A percentile compares a stretch with the other conserved stretches of the same genome.
phyloP scores from a whole-genome alignment of 2,113 vertebrate species.

The Oreochromis aureus region DNA sequence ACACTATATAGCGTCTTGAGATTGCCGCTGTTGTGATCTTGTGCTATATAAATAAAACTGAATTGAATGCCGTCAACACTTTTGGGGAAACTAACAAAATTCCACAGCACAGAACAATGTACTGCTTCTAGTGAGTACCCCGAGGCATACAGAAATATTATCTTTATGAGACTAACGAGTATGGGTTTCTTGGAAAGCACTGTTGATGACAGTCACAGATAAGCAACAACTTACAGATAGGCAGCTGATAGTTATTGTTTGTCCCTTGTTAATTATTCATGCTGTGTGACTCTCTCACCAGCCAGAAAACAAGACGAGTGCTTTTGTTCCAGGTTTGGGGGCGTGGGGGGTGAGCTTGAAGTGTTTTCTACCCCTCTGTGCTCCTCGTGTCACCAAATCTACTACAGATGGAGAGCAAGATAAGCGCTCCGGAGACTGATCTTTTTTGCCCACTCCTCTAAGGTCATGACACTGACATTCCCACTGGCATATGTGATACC shows the following conservation, averaged over 20 bases:
- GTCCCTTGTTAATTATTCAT: slow-evolving; percentile 56
- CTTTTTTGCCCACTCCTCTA: slow-evolving; percentile 55
- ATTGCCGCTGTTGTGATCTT: background rate
- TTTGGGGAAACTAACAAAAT: background rate
- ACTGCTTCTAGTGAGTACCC: background rate
- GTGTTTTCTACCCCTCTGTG: slow-evolving; percentile 58
- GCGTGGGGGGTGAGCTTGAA: slow-evolving; percentile 4
- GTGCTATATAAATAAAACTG: background rate
- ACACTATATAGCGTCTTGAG: background rate
- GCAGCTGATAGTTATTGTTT: slow-evolving; percentile 40
- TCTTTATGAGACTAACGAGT: background rate
- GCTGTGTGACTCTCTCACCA: slow-evolving; percentile 19
- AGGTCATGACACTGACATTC: slow-evolving; percentile 77
- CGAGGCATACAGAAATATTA: background rate
- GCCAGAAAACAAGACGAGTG: slow-evolving; percentile 49
- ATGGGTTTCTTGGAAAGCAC: background rate
- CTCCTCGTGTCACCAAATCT: slow-evolving; percentile 66
- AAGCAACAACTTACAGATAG: slow-evolving; percentile 1
- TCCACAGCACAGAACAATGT: background rate
- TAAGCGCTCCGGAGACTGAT: slow-evolving; percentile 62
- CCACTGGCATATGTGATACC: slow-evolving; percentile 62
- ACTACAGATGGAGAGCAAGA: slow-evolving; percentile 71
- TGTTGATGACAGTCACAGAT: slow-evolving; percentile 18
- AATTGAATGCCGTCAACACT: background rate
- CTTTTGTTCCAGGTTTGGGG: slow-evolving; percentile 35